Conservation (phyloP, 2,797 vertebrate genomes). For the Hafferia zeledoni region DNA sequence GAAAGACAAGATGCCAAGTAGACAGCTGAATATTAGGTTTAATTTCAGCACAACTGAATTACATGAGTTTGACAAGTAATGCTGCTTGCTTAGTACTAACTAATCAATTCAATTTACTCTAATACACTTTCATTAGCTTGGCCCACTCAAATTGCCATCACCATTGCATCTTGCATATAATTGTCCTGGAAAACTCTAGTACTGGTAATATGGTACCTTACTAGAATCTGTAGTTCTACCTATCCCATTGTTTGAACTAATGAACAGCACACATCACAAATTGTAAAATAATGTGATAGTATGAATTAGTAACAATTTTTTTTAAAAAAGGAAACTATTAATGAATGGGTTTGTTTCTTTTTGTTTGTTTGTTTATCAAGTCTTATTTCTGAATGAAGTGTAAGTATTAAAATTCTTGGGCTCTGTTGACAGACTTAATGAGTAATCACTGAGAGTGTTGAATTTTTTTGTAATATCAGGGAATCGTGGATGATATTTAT, state of each 20-base stretch:
- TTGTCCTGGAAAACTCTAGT: background rate
- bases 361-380: background rate
- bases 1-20: background rate
- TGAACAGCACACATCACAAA: background rate
- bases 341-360: too few relatives aligned
- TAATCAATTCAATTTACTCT: background rate
- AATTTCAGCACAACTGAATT: background rate
- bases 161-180: background rate
- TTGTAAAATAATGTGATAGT: background rate
- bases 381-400: background rate
- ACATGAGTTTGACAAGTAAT: background rate
- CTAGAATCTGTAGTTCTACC: background rate
- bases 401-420: background rate
- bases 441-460: background rate
- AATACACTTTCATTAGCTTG: background rate
- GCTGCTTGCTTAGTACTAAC: background rate
- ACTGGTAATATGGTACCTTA: rapidly evolving
- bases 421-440: background rate
- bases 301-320: background rate
- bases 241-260: background rate
- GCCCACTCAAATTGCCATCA: background rate
- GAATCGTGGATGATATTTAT: background rate
- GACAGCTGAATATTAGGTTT: background rate
- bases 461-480: background rate
- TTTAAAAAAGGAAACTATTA: background rate